Evolutionary conservation across 2,888 invertebrate genomes (phyloP).

Genomic region (Agrilus biguttatus): DNA sequence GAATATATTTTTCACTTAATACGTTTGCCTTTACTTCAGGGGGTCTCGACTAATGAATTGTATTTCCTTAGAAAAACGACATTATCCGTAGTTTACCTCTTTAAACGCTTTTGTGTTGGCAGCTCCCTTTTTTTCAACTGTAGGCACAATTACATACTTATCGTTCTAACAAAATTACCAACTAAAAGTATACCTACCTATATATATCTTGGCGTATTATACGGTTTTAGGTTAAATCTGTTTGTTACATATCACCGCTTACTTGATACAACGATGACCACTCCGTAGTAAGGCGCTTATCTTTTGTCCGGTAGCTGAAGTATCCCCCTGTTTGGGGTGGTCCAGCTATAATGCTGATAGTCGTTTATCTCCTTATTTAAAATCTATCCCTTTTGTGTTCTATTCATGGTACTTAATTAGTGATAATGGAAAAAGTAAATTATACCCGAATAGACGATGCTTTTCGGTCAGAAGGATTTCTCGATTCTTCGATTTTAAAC

Average conservation of each 20-base stretch:
- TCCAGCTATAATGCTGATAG: conserved; percentile 10
- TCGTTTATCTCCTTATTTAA: conserved; percentile 11
- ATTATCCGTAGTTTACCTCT: too few relatives aligned
- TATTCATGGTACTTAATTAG: conserved; percentile 13
- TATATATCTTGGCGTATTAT: too few relatives aligned
- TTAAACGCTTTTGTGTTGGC: too few relatives aligned
- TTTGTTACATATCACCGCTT: conserved; percentile 2
- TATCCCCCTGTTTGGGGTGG: conserved; percentile 10
- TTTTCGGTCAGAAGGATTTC: not conserved
- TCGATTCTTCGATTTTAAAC: not conserved
- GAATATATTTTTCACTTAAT: too few relatives aligned
- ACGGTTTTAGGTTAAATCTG: not conserved
- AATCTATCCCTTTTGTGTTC: conserved; percentile 10
- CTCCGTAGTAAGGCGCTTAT: conserved; percentile 9
- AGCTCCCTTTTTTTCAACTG: too few relatives aligned
- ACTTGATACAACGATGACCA: not conserved
- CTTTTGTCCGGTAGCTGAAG: conserved; percentile 2
- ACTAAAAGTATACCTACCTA: too few relatives aligned
- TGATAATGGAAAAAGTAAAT: conserved; percentile 9
- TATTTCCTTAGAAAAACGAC: too few relatives aligned
- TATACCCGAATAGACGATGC: conserved; percentile 1
- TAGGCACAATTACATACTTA: too few relatives aligned
- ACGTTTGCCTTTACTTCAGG: too few relatives aligned
- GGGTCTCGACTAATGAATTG: too few relatives aligned
- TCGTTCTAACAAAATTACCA: too few relatives aligned